Evolutionary conservation across 2,113 vertebrate genomes (phyloP), one percentile per base, ranked within the genome.

Genomic region (Centropristis striata): DNA sequence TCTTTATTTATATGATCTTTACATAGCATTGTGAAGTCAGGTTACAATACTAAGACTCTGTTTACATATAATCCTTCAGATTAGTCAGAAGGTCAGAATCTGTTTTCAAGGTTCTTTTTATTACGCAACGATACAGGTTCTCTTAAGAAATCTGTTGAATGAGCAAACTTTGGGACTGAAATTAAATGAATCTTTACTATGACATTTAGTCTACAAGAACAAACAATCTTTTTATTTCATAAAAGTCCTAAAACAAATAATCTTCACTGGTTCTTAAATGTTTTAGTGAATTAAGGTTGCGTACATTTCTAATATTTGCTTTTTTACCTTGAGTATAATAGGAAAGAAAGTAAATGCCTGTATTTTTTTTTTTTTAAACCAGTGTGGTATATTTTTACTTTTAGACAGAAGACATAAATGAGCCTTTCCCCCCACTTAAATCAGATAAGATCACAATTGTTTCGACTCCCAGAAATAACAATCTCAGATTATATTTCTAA

Each of bases 61-160:
- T 25, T 78, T 61, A 53, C 10, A 64, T 71, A 27, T 61, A 50
- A 50, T 63, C 5, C 3, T 7, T 5, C 20, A 51, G n/a, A 51
- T 53, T n/a, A n/a, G n/a, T 18, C 23, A 44, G 8, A 25, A 28
- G 53, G 28, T 53, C 18, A 13, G 4, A 53, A 25, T 60, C 32
- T 39, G 15, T 11, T 18, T 8, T 20, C 10, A 57, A 25, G 10
- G 1, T 42, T 4, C 21, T 16, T 42, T 25, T 23, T 14, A 23
- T 39, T 10, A 1, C 7, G 12, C 21, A 60, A 49, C 49, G 21
- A 27, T 36, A n/a, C n/a, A n/a, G n/a, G n/a, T n/a, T n/a, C n/a
- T n/a, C n/a, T n/a, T n/a, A n/a, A n/a, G n/a, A 53, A 51, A 42
- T 63, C 37, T 55, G 2, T 18, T 15, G 1, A 2, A 28, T 15